phyloP scores from a whole-genome alignment of 1,140 invertebrate genomes.

The Atta cephalotes region DNA sequence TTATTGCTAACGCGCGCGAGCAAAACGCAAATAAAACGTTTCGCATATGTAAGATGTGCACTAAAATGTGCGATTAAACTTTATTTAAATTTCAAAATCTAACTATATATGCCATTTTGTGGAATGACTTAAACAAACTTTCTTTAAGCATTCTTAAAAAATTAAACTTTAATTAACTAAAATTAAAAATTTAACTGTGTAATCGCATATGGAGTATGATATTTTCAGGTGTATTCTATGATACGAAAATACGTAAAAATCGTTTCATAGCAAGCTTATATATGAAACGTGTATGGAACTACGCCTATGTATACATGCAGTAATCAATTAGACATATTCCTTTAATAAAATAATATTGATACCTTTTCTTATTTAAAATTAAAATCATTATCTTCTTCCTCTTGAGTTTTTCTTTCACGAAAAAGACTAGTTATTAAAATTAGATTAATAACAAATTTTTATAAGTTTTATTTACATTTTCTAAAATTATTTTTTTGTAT shows the following conservation, averaged over 20 bases:
- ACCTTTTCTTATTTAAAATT: not conserved
- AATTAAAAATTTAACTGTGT: constrained; percentile 1
- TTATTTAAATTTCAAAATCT: constrained; percentile 19
- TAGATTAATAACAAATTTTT: constrained; percentile 34
- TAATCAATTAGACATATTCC: constrained; percentile 42
- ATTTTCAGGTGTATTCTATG: constrained; percentile 13
- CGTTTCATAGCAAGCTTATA: constrained; percentile 2
- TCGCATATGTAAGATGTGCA: constrained; percentile 23
- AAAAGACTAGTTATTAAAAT: not conserved
- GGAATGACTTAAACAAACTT: constrained; percentile 10
- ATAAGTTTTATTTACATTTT: not conserved
- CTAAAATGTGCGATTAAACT: not conserved
- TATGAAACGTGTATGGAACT: constrained; percentile 24
- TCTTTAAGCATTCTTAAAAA: not conserved
- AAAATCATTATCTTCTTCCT: not conserved
- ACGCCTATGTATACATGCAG: constrained; percentile 27
- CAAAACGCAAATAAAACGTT: constrained; percentile 20
- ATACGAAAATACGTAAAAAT: constrained; percentile 37
- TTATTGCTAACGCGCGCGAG: constrained; percentile 30
- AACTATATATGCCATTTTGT: not conserved
- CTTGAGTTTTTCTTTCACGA: not conserved
- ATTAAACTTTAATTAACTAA: too few relatives aligned
- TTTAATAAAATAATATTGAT: not conserved
- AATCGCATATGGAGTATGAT: not conserved
- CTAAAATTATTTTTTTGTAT: not conserved